Base-by-base conservation (phyloP, 1,140 invertebrate species). In the Tachypleus tridentatus region DNA sequence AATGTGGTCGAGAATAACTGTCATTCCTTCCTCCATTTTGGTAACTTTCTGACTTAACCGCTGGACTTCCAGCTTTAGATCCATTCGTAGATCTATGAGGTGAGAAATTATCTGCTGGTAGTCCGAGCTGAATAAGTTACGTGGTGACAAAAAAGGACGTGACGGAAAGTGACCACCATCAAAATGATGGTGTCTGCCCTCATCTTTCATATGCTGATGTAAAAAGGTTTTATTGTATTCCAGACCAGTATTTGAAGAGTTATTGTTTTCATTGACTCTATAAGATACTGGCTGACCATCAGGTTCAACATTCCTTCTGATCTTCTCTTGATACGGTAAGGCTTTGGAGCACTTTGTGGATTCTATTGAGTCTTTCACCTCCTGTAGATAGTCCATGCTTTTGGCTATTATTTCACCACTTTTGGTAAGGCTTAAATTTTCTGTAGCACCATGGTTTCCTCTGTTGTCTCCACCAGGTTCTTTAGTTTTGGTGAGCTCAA, bases 1-100 rank as follows among this genome's bases (percentile, higher is more conserved):
- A 64, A 73, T 76, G 65, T 66, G 60, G 10, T 54, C 60, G n/a
- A 58, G 68, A 65, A 60, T 57, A 65, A 87, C 85, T 9, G 82
- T 80, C 54, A 93, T 79, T 76, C 91, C 81, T 67, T 91, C 88
- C 72, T 93, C 90, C 69, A 93, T 84, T 69, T 86, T 82, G 5
- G 83, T 84, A 68, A 93, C 84, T 70, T 88, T 87, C 72, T 88
- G 86, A 74, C 88, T 88, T 64, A 93, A 81, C 63, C 85, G 80
- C 73, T 92, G 89, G 62, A 93, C 85, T 74, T 93, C 89, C 50
- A 92, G 78, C 70, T 91, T 90, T 5, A 92, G 82, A 71, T 93
- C 89, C 59, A 92, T 84, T 72, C 90, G 88, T 72, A 91, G 88
- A 76, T 92, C 89, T 75, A 91, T 83, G 53, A 93, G 82, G 63